Evolutionary conservation across 2,113 vertebrate species (phyloP).

Genomic region (Paedocypris sp.): DNA sequence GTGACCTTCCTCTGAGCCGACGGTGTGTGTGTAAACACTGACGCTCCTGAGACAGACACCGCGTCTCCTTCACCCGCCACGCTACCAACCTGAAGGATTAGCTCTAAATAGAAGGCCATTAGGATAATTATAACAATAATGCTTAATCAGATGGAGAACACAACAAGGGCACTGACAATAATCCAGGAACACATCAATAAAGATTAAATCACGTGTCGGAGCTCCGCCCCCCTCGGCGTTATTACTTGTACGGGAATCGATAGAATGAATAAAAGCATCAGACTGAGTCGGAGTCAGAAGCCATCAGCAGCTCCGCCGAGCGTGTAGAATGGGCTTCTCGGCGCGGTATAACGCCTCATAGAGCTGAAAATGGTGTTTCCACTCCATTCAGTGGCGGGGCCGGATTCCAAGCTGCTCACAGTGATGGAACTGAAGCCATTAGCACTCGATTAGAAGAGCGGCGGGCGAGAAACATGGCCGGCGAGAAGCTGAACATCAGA

Average conservation of each 20-base stretch:
- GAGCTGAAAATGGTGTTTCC: constrained; percentile 69
- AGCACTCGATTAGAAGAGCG: constrained; percentile 70
- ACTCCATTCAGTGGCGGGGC: constrained; percentile 66
- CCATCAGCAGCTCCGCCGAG: constrained; percentile 56
- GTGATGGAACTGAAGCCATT: constrained; percentile 64
- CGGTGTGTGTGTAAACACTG: constrained; percentile 15
- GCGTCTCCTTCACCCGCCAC: no score
- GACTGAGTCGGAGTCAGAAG: constrained; percentile 48
- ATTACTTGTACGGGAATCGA: constrained; percentile 24
- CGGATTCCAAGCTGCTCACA: constrained; percentile 61
- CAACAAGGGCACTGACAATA: not conserved
- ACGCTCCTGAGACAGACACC: not conserved
- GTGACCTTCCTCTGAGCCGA: constrained; percentile 15
- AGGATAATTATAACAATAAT: no score
- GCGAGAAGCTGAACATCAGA: constrained; percentile 31
- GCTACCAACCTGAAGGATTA: no score
- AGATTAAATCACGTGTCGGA: not conserved
- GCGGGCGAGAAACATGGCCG: constrained; percentile 50
- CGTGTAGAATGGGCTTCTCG: constrained; percentile 63
- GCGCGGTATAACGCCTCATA: constrained; percentile 69
- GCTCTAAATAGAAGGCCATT: no score
- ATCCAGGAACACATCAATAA: not conserved
- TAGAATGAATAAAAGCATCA: constrained; percentile 44
- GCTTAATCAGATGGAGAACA: no score
- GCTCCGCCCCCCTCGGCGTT: not conserved